Evolutionary conservation across 2,797 vertebrate genomes (phyloP), one percentile per base, ranked within the genome.

Genomic region (Leucoraja ocellata): DNA sequence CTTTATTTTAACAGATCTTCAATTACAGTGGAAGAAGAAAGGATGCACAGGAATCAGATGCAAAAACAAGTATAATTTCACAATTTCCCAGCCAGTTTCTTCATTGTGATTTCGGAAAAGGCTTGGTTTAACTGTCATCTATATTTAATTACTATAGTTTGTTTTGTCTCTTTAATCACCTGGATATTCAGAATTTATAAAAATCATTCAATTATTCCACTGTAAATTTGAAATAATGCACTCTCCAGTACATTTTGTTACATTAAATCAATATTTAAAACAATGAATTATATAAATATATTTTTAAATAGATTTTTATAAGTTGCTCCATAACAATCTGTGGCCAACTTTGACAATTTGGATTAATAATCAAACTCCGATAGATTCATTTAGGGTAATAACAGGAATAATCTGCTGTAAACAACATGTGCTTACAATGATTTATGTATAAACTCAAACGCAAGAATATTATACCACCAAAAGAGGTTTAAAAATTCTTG

Each of bases 331-430:
- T 28, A 91, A 91, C 5, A 91, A 74, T 46, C 39, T n/a, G 39
- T 73, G 39, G 18, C 68, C 68, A 91, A 39, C 68, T 92, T 92
- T 92, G 90, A 76, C 65, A 74, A 92, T 46, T 88, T 92, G 90
- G 39, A n/a, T 54, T 92, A 54, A 73, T 91, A 46, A 54, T 5
- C 36, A 74, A 91, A 23, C 73, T 11, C 71, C 74, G 90, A 91
- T 73, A 74, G 36, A 92, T 92, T 92, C n/a, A 28, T 76, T 92
- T 58, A 74, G 73, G 65, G 13, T 74, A 73, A 74, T 74, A 91
- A 91, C 90, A 54, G 68, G 71, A 74, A 73, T 36, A 73, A 39
- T 71, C 88, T 91, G 68, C 90, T 92, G 90, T 74, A 91, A 91
- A 54, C 88, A 91, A 39, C 36, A 91, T 54, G 11, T 28, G 54